Conservation (phyloP, 37 sponge, comb jelly and placozoan species). For the Aplysina aerophoba region DNA sequence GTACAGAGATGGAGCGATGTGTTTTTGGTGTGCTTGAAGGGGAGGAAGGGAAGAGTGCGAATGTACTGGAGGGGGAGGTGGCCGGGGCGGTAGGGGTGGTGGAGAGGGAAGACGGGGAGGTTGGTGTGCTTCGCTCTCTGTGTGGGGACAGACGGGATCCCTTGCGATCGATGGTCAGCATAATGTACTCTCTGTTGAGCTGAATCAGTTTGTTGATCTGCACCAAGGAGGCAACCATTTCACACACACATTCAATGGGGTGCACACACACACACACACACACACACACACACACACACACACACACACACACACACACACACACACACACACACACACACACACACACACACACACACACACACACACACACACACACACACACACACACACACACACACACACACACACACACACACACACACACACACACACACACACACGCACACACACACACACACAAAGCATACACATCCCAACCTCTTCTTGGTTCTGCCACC, state of each 20-base stretch:
- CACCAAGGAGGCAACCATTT: background rate
- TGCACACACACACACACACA: slow-evolving; percentile 29
- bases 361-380: slow-evolving; percentile 8
- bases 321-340: background rate
- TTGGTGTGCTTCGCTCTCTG: background rate
- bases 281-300: slow-evolving; percentile 34
- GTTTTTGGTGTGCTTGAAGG: background rate
- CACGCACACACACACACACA: slow-evolving; percentile 29
- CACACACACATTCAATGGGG: background rate
- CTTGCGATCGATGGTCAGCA: slow-evolving; percentile 40
- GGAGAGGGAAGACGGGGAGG: background rate
- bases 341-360: background rate
- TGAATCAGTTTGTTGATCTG: slow-evolving; percentile 29
- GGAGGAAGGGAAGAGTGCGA: background rate
- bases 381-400: slow-evolving; percentile 10
- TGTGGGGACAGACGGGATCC: background rate
- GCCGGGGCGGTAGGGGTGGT: background rate
- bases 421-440: slow-evolving; percentile 17
- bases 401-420: slow-evolving; percentile 8
- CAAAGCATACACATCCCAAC: slow-evolving; percentile 33
- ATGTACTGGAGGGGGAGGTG: background rate
- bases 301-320: slow-evolving; percentile 19
- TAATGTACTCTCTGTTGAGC: slow-evolving; percentile 11
- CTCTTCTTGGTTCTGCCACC: slow-evolving; percentile 71
- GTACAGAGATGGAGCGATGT: slow-evolving; percentile 21